Base-by-base conservation (phyloP, 2,888 invertebrate genomes). In the Drosophila tanythrix region DNA sequence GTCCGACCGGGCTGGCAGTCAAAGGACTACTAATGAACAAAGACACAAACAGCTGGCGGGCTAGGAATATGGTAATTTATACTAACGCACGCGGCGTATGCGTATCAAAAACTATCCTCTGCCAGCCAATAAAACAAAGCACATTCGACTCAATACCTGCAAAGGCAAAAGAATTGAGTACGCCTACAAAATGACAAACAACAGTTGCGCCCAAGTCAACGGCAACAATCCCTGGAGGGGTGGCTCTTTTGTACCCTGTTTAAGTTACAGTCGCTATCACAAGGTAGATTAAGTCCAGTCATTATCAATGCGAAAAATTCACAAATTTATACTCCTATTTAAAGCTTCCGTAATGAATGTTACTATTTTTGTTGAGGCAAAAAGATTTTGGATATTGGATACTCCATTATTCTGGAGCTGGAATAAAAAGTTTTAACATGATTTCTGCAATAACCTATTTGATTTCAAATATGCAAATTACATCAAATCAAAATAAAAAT, bases 31-130 rank as follows among this genome's bases (percentile, higher is more conserved):
- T 51, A 43, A 8, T 64, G 70, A 35, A 62, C 64, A 40, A 40
- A 43, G 38, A 27, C 38, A 21, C n/a, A 52, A 50, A 56, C 52
- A 48, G 75, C 57, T 60, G 64, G 35, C 35, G 11, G n/a, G 36
- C 31, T 55, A 27, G 40, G 35, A 48, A 40, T 55, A 57, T 59
- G 58, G 43, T 79, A 86, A 83, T 81, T 86, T 78, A 72, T 77
- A 67, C 78, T 76, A 74, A 79, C 74, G 58, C 43, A 79, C 70
- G 27, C 21, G 63, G 74, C 83, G 83, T 81, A 88, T 83, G 71
- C 74, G 76, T 82, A 62, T 65, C 8, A 46, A 56, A 51, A 71
- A 81, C 55, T 66, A 59, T 50, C 50, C 21, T 50, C 52, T 43
- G 63, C 27, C 58, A 36, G 35, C 35, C 74, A 72, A 69, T 69